Conservation (phyloP, 2,113 vertebrate species). For the Aleadryas rufinucha region DNA sequence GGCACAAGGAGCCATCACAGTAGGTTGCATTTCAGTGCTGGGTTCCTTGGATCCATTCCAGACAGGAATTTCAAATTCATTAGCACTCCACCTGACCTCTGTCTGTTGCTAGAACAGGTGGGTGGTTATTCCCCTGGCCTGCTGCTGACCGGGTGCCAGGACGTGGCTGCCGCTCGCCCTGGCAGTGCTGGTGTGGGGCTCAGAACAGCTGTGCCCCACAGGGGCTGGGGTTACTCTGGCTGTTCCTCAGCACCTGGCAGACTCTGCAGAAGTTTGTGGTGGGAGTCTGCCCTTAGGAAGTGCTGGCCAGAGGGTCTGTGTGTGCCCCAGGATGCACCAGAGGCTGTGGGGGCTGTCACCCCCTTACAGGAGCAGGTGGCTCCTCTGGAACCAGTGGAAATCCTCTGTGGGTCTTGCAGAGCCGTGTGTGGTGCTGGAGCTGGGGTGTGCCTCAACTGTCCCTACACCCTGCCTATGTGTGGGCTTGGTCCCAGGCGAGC, state of each 20-base stretch:
- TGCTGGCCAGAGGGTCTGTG: background rate
- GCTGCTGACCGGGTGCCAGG: background rate
- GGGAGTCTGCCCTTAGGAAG: background rate
- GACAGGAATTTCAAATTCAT: background rate
- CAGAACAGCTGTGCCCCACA: accelerated
- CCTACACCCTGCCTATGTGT: background rate
- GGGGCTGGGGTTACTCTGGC: background rate
- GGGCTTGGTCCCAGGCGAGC: background rate
- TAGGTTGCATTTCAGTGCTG: background rate
- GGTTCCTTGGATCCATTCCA: background rate
- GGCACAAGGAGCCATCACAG: background rate
- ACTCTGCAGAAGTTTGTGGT: background rate
- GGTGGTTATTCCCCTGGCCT: accelerated
- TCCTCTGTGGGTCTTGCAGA: background rate
- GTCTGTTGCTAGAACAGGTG: background rate
- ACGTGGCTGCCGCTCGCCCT: accelerated
- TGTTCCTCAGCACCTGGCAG: accelerated
- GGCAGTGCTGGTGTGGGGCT: background rate
- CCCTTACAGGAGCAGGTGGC: background rate
- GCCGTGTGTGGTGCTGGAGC: background rate
- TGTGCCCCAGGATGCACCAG: background rate
- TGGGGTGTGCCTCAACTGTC: background rate
- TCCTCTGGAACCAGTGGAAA: background rate
- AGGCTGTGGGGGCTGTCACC: background rate
- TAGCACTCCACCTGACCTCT: background rate